Percentiles rank a stretch among this genome's conserved stretches.
Conservation (phyloP, 2,797 vertebrate species). For the Pelodytes ibericus region DNA sequence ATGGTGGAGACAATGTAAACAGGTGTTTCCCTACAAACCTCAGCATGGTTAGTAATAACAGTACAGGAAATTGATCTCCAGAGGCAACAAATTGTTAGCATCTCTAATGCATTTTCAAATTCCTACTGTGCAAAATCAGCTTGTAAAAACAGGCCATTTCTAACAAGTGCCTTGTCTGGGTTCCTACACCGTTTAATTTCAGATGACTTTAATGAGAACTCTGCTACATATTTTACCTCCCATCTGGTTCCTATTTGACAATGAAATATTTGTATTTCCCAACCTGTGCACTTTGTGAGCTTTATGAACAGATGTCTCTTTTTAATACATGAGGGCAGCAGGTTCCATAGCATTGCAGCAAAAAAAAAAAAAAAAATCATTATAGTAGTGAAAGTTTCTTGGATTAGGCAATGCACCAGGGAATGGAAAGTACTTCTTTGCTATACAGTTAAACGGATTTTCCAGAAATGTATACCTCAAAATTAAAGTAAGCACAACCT, state of each 20-base stretch:
- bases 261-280: slow-evolving; percentile 80
- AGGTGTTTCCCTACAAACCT: slow-evolving; percentile 68
- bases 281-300: slow-evolving; percentile 67
- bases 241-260: slow-evolving; percentile 83
- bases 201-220: slow-evolving; percentile 80
- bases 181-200: slow-evolving; percentile 74
- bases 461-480: too few species aligned
- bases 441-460: neutral
- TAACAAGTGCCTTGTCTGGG: slow-evolving; percentile 69
- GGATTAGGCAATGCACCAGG: slow-evolving; percentile 9
- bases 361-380: neutral
- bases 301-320: slow-evolving; percentile 80
- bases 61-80: slow-evolving; percentile 66
- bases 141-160: slow-evolving; percentile 66
- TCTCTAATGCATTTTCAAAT: slow-evolving; percentile 68
- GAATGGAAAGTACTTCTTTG: neutral
- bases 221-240: slow-evolving; percentile 77
- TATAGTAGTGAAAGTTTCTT: slow-evolving; percentile 45
- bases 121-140: slow-evolving; percentile 69
- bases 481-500: too few species aligned
- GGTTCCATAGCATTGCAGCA: slow-evolving; percentile 59
- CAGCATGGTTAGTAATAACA: slow-evolving; percentile 57
- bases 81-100: slow-evolving; percentile 65
- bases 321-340: slow-evolving; percentile 65
- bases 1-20: slow-evolving; percentile 60